phyloP scores from a whole-genome alignment of 2,113 vertebrate genomes.

The Lepus americanus region DNA sequence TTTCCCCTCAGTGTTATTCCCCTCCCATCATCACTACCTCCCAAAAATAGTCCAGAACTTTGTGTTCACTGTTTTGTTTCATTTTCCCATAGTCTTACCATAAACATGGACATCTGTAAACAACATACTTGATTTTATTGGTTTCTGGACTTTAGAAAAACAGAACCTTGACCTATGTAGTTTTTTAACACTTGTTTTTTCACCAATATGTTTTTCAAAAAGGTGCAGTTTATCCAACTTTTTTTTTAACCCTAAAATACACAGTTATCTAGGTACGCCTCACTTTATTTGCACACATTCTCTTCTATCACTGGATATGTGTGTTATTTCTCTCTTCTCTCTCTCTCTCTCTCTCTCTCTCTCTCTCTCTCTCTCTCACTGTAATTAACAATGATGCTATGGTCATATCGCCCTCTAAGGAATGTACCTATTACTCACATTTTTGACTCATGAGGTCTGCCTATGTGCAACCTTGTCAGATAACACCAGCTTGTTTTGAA shows the following conservation, averaged over 20 bases:
- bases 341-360: background rate
- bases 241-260: background rate
- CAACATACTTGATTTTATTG: background rate
- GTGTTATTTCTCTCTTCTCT: background rate
- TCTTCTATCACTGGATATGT: background rate
- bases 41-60: background rate
- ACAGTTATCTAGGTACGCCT: background rate
- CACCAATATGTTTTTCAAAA: background rate
- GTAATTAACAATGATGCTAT: background rate
- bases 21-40: background rate
- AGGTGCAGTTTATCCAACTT: background rate
- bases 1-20: background rate
- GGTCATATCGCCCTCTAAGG: background rate
- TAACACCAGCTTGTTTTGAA: too few relatives aligned
- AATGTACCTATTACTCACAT: background rate
- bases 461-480: background rate
- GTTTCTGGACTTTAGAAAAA: background rate
- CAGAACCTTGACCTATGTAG: background rate
- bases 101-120: background rate
- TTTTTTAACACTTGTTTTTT: conserved; percentile 3
- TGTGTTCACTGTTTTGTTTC: background rate
- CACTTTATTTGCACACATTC: background rate
- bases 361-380: background rate
- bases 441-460: background rate
- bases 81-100: background rate